A percentile compares a stretch with the other conserved stretches of the same genome.
Conservation (phyloP, 2,888 invertebrate species). For the Himalopsyche japonica region DNA sequence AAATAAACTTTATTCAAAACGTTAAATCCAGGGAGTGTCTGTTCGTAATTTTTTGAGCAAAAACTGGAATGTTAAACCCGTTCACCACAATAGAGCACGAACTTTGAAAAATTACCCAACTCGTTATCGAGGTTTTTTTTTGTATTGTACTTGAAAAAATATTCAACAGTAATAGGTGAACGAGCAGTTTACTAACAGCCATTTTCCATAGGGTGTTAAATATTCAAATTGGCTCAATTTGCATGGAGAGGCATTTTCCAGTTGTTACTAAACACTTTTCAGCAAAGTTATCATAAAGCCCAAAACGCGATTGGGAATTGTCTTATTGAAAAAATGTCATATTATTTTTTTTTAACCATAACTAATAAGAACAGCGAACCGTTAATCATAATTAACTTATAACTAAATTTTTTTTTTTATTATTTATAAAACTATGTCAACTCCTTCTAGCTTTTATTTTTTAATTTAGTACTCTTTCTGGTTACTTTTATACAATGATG, state of each 20-base stretch:
- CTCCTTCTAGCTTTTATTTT: too few species aligned
- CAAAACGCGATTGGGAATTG: not conserved
- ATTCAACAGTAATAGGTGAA: slow-evolving; percentile 20
- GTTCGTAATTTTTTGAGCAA: not conserved
- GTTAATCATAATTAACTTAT: too few species aligned
- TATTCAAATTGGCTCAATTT: slow-evolving; percentile 37
- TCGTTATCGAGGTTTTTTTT: slow-evolving; percentile 32
- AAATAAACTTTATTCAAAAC: not conserved
- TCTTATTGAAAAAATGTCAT: too few species aligned
- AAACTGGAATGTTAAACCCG: not conserved
- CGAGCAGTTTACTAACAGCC: slow-evolving; percentile 19
- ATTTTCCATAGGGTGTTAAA: slow-evolving; percentile 36
- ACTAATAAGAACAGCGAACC: too few species aligned
- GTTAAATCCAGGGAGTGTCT: not conserved
- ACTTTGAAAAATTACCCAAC: slow-evolving; percentile 30
- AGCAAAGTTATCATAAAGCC: not conserved
- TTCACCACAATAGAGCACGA: not conserved
- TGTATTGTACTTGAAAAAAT: slow-evolving; percentile 24
- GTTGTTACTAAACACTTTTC: slow-evolving; percentile 10
- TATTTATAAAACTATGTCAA: too few species aligned
- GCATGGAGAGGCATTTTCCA: slow-evolving; percentile 18
- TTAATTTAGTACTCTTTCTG: too few species aligned
- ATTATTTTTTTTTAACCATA: too few species aligned
- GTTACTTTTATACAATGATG: too few species aligned
- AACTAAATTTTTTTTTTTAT: too few species aligned